Evolutionary conservation across 64 coral and sea anemone genomes (phyloP).

Genomic region (Porites australiensis): DNA sequence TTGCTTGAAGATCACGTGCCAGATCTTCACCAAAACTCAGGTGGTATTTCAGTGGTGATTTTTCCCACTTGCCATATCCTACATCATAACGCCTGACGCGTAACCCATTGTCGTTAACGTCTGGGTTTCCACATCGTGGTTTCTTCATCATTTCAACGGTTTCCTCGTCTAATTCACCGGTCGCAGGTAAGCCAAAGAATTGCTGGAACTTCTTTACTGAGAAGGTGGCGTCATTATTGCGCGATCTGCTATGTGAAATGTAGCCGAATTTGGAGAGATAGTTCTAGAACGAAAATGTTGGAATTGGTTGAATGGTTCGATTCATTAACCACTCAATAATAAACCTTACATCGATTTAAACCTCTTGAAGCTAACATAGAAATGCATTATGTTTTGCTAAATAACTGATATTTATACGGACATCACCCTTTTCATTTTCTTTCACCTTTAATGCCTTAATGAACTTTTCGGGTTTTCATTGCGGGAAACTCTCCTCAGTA

Average conservation of each 20-base stretch:
- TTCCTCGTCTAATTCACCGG: conserved; percentile 59
- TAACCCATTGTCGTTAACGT: conserved; percentile 1
- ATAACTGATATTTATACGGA: no score
- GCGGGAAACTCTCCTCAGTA: no score
- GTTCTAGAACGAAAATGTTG: background rate
- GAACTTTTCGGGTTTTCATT: no score
- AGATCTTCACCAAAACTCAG: conserved; percentile 32
- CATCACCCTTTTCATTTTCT: no score
- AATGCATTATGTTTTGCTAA: no score
- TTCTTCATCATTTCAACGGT: conserved; percentile 81
- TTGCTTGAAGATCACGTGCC: background rate
- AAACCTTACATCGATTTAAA: no score
- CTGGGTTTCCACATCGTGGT: conserved; percentile 77
- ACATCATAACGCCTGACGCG: background rate
- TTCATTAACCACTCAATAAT: no score
- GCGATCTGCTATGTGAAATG: conserved; percentile 63
- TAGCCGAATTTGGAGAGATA: conserved; percentile 71
- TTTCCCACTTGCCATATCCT: background rate
- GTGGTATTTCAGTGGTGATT: conserved; percentile 16
- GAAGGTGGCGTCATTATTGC: conserved; percentile 66
- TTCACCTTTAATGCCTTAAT: no score
- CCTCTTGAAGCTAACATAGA: no score
- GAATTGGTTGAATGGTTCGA: no score
- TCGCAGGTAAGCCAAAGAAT: conserved; percentile 66
- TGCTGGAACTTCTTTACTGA: conserved; percentile 84